These are phyloP conservation scores for Dendrolimus kikuchii DNA, from an alignment of 1,140 invertebrate species.

Conservation along the genomic window DNA sequence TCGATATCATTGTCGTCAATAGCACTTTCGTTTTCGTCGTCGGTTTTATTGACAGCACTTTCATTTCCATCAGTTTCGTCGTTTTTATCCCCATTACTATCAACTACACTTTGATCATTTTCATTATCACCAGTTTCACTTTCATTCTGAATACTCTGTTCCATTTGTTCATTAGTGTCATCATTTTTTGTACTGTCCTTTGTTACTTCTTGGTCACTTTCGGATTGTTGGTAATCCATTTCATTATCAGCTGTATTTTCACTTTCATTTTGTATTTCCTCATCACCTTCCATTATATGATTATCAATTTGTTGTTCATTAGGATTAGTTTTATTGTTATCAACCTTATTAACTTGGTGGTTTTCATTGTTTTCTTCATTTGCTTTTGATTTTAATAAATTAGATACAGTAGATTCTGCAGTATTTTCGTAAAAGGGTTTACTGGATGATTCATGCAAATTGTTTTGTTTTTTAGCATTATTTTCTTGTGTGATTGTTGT, in stretches of 20 bases:
- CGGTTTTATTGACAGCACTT: not conserved
- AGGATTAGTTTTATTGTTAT: slow-evolving; percentile 1
- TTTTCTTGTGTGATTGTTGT: no score
- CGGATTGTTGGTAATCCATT: not conserved
- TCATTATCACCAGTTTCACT: not conserved
- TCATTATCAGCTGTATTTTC: not conserved
- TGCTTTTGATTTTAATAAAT: not conserved
- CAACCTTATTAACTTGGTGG: slow-evolving; percentile 2
- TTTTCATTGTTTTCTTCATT: slow-evolving; percentile 3
- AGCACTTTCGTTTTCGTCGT: slow-evolving; percentile 3
- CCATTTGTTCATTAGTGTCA: not conserved
- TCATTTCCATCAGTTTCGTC: slow-evolving; percentile 1
- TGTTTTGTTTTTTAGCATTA: no score
- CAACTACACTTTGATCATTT: not conserved
- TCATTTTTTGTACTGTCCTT: no score
- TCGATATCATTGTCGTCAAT: slow-evolving; percentile 15
- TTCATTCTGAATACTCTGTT: not conserved
- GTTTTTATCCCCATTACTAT: not conserved
- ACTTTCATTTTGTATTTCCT: slow-evolving; percentile 7
- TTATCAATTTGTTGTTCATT: slow-evolving; percentile 6
- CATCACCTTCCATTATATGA: not conserved
- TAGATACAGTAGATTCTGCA: no score
- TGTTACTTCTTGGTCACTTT: not conserved
- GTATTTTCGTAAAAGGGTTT: no score
- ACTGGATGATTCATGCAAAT: no score